Conservation (phyloP, 2,888 invertebrate genomes). For the Phorcus lineatus region DNA sequence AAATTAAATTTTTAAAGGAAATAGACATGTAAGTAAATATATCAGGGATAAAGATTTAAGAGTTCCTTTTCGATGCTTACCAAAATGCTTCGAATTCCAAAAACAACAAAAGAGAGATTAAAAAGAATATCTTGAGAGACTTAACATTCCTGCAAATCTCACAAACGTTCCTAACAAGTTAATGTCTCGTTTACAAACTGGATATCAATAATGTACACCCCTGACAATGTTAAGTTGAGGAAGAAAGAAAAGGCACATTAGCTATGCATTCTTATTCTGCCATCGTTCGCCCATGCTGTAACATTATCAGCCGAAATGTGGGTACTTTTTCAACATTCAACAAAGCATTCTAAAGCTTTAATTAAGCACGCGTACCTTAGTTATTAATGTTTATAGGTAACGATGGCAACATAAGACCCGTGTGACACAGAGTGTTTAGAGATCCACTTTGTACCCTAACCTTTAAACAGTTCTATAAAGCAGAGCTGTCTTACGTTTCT, state of each 20-base stretch:
- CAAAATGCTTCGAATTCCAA: no score
- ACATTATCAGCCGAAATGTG: neutral
- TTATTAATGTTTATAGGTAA: conserved; percentile 11
- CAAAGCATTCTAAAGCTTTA: neutral
- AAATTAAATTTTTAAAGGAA: no score
- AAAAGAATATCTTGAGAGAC: no score
- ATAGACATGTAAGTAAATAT: no score
- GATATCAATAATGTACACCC: neutral
- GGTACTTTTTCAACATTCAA: neutral
- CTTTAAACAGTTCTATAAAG: neutral
- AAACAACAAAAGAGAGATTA: no score
- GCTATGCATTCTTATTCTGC: neutral
- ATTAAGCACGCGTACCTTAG: neutral
- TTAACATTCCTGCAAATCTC: no score
- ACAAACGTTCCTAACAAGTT: no score
- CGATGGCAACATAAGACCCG: neutral
- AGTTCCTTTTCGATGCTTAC: no score
- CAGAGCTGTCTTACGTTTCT: no score
- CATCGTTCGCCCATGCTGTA: neutral
- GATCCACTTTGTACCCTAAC: neutral
- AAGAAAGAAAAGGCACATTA: neutral
- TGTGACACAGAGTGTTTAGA: neutral
- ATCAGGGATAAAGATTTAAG: no score
- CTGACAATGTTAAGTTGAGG: neutral
- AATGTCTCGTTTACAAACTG: neutral